phyloP scores from a whole-genome alignment of 2,888 invertebrate genomes.

The Matsumyia berberina region DNA sequence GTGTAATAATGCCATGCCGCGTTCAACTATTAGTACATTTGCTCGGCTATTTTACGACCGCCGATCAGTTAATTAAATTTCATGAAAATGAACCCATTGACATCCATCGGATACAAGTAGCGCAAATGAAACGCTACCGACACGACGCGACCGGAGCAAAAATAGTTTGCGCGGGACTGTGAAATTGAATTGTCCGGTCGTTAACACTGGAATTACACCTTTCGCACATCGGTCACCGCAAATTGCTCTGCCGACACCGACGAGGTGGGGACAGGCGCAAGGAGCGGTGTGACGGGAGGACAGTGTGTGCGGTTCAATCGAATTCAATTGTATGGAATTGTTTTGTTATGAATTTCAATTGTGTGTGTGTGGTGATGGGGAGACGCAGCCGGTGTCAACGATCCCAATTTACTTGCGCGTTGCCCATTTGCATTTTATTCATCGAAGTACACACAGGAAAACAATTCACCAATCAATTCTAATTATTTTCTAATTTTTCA shows the following conservation, averaged over 20 bases:
- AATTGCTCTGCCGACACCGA: conserved; percentile 26
- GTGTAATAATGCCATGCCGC: conserved; percentile 6
- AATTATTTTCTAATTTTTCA: conserved; percentile 67
- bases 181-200: conserved; percentile 72
- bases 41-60: conserved; percentile 56
- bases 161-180: conserved; percentile 65
- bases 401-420: conserved; percentile 57
- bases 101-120: conserved; percentile 54
- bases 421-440: conserved; percentile 40
- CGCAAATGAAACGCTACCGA: conserved; percentile 12
- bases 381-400: conserved; percentile 31
- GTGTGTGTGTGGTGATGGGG: neutral
- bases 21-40: conserved; percentile 56
- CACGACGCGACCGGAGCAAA: neutral
- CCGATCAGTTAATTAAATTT: conserved; percentile 69
- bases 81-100: conserved; percentile 74
- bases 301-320: conserved; percentile 28
- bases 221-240: conserved; percentile 41
- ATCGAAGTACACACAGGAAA: neutral
- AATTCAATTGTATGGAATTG: conserved; percentile 32
- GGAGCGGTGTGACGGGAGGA: neutral
- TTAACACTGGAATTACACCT: conserved; percentile 64
- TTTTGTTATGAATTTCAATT: conserved; percentile 59
- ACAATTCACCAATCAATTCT: conserved; percentile 49
- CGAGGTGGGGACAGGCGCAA: neutral